These are phyloP conservation scores for Corythornis leucogaster DNA, from an alignment of 2,797 vertebrate genomes.

Conservation along the genomic window DNA sequence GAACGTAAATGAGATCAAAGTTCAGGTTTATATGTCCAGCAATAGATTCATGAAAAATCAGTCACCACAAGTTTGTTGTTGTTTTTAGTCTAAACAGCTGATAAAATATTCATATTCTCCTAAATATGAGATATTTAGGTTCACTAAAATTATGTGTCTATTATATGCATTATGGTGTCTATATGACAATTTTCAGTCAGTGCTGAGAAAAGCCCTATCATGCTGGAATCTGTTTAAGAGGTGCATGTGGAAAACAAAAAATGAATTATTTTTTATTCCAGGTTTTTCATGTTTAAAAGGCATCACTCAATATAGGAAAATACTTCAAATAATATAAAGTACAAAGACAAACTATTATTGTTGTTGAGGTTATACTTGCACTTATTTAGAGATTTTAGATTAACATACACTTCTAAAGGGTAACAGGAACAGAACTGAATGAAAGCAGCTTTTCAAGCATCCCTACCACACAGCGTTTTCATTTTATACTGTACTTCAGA, in stretches of 20 bases:
- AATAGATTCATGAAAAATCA: neutral
- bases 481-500: neutral
- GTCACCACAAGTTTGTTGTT: neutral
- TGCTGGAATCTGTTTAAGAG: neutral
- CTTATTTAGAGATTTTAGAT: neutral
- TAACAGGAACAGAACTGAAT: neutral
- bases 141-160: neutral
- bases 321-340: neutral
- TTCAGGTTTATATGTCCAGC: neutral
- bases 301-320: neutral
- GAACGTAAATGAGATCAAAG: neutral
- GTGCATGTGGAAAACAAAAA: neutral
- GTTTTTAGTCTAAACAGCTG: neutral
- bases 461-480: neutral
- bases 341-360: neutral
- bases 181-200: neutral
- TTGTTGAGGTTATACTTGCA: neutral
- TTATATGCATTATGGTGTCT: neutral
- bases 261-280: neutral
- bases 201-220: neutral
- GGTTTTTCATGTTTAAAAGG: neutral
- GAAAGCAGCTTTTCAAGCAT: neutral
- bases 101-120: neutral
- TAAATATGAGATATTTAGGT: neutral
- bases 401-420: neutral